Evolutionary conservation across 2,797 vertebrate species (phyloP).

Genomic region (Nannoperca australis): DNA sequence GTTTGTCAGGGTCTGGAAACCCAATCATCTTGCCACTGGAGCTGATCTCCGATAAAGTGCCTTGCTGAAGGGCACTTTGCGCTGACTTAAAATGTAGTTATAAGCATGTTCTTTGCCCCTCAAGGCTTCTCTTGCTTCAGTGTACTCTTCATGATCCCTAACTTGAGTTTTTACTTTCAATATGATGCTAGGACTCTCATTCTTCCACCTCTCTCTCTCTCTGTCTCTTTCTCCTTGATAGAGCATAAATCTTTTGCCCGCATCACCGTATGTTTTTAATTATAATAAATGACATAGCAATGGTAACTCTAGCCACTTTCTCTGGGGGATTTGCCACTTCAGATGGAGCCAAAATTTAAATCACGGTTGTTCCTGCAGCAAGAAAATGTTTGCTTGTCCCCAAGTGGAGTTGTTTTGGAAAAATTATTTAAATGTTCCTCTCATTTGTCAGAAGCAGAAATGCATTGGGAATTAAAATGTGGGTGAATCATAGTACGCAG

Average conservation of each 20-base stretch:
- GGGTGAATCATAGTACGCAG: constrained; percentile 7
- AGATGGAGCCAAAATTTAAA: constrained; percentile 23
- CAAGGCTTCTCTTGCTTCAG: constrained; percentile 2
- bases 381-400: background rate
- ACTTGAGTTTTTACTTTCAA: constrained; percentile 23
- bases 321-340: constrained; percentile 18
- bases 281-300: constrained; percentile 27
- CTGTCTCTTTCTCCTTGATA: constrained; percentile 4
- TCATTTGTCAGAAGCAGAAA: constrained; percentile 27
- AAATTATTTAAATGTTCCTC: constrained; percentile 6
- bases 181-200: constrained; percentile 4
- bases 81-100: constrained; percentile 11
- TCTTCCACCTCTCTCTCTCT: constrained; percentile 9
- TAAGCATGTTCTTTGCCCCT: constrained; percentile 3
- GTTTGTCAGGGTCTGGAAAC: background rate
- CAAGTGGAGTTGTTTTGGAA: constrained; percentile 6
- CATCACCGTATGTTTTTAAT: constrained; percentile 22
- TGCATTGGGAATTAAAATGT: constrained; percentile 30
- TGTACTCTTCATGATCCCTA: constrained; percentile 33
- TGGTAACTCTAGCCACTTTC: constrained; percentile 19
- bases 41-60: constrained; percentile 18
- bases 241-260: constrained; percentile 15
- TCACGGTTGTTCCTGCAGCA: constrained; percentile 9
- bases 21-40: constrained; percentile 6
- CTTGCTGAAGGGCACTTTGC: constrained; percentile 14